Conservation (phyloP, 2,113 vertebrate genomes). For the Shinisaurus crocodilurus region DNA sequence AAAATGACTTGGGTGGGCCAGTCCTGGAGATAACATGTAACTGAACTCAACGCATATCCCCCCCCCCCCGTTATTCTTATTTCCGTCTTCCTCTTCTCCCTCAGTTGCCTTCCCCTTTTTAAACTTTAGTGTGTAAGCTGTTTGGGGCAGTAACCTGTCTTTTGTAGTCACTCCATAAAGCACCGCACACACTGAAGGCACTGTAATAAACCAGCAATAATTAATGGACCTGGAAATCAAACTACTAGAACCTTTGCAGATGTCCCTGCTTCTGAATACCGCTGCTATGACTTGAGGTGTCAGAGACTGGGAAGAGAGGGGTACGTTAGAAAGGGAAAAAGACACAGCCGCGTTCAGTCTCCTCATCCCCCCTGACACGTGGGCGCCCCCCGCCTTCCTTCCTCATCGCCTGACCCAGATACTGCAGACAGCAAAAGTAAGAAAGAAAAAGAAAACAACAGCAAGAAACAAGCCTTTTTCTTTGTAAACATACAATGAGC, state of each 20-base stretch:
- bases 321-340: too few species aligned
- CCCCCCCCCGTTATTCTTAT: not conserved
- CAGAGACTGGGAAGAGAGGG: not conserved
- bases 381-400: not conserved
- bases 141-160: not conserved
- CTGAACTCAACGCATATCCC: not conserved
- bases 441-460: not conserved
- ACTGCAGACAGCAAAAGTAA: not conserved
- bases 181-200: too few species aligned
- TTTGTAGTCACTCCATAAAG: not conserved
- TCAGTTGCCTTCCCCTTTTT: not conserved
- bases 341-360: not conserved
- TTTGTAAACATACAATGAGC: conserved; percentile 22
- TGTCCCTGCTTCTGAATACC: not conserved
- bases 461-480: not conserved
- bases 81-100: not conserved
- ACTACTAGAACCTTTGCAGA: not conserved
- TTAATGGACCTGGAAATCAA: not conserved
- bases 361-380: not conserved
- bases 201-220: not conserved
- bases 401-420: not conserved
- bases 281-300: not conserved
- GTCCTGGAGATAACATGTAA: not conserved
- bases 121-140: not conserved
- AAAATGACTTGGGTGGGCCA: not conserved